These are phyloP conservation scores for Irena cyanogastra DNA, from an alignment of 2,113 vertebrate species.

Conservation along the genomic window DNA sequence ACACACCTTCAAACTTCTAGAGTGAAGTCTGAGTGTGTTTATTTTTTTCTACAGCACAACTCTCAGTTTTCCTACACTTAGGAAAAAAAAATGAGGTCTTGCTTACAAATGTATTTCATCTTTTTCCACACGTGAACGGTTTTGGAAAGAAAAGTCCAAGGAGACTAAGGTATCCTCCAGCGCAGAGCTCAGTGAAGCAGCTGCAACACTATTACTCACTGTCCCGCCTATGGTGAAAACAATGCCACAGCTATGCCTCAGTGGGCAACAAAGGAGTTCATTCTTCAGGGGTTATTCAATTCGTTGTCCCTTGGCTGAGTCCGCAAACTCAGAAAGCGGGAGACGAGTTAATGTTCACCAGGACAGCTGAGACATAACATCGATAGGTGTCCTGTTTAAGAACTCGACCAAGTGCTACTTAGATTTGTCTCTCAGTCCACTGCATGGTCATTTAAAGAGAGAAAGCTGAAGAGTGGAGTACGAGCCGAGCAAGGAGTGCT, in stretches of 20 bases:
- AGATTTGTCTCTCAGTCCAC: neutral
- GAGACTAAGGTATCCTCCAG: conserved; percentile 11
- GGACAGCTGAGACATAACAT: neutral
- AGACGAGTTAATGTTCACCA: neutral
- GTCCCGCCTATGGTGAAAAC: conserved; percentile 22
- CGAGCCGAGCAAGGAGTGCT: neutral
- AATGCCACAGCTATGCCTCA: conserved; percentile 53
- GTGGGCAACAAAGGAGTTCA: conserved; percentile 44
- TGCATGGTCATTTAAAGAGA: neutral
- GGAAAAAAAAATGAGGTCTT: neutral
- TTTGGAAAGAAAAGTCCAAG: conserved; percentile 22
- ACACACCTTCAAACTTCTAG: neutral
- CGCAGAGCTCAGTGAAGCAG: conserved; percentile 36
- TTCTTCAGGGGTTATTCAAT: conserved; percentile 27
- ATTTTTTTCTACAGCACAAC: neutral
- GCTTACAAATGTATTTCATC: conserved; percentile 47
- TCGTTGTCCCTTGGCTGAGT: neutral
- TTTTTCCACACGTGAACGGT: neutral
- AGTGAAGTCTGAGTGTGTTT: neutral
- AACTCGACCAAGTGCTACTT: neutral
- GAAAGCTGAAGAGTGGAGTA: neutral
- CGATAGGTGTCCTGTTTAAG: neutral
- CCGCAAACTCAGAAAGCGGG: neutral
- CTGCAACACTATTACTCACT: conserved; percentile 14
- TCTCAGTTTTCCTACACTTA: neutral